Base-by-base conservation (phyloP, 2,888 invertebrate species). In the Hoplodrina ambigua region DNA sequence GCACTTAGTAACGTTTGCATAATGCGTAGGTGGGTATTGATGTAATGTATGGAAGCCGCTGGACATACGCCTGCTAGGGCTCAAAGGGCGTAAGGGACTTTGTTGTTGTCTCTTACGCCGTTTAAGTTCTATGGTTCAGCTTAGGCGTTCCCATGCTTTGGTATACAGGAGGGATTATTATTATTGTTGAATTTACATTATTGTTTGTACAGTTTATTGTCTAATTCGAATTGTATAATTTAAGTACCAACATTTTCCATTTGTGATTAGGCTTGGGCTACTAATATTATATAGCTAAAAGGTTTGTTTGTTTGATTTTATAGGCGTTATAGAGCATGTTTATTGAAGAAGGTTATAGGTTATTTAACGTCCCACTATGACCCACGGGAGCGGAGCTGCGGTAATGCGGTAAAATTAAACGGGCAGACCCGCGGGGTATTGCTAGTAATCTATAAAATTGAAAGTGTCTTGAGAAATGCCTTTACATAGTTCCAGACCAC, bases 11-110 rank as follows among this genome's bases (percentile, higher is more conserved):
- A 41, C 59, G 71, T 83, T 80, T 81, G 77, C 77, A 80, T 84
- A 81, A 76, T 74, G 77, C 74, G 84, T 84, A 69, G 82, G 83
- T 70, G 67, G 69, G 20, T 75, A 80, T 78, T 75, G 75, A 80
- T 53, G 56, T 70, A 75, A 80, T 53, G 56, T 70, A 75, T 66
- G 50, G 11, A 63, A 60, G 50, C 56, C 50, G 56, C n/a, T 63
- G 75, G 62, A 69, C 69, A 63, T 44, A 53, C 25, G 41, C 54
- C 20, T n/a, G 13, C 13, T 17, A 20, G 8, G n/a, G 20, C 17
- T 57, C 11, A 52, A 59, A 52, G 6, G 54, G 10, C 58, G 13
- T 73, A 79, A 67, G 58, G 7, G 58, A 58, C 46, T 33, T 54
- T n/a, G 25, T 52, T 60, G 17, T 10, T 20, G 61, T n/a, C 25